These are phyloP conservation scores for Marasmarcha lunaedactyla DNA, from an alignment of 2,888 invertebrate species.

Conservation along the genomic window DNA sequence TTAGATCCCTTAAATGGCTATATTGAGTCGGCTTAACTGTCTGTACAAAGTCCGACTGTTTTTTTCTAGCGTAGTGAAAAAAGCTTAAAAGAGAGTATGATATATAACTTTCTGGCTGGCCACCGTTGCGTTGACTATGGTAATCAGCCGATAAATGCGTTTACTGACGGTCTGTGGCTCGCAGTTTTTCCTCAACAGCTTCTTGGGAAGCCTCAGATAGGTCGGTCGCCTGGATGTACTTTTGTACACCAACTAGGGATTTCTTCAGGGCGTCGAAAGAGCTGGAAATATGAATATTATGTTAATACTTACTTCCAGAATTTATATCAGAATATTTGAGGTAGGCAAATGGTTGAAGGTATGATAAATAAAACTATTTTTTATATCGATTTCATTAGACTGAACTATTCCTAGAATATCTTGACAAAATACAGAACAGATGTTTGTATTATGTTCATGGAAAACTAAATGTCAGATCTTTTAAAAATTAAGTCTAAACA, in stretches of 20 bases:
- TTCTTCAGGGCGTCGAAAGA: constrained; percentile 98
- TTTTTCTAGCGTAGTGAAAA: constrained; percentile 23
- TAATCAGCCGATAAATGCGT: constrained; percentile 10
- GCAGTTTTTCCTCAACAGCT: constrained; percentile 93
- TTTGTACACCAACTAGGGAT: constrained; percentile 95
- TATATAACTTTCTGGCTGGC: constrained; percentile 18
- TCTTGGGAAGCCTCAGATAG: constrained; percentile 93
- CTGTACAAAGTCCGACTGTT: constrained; percentile 25
- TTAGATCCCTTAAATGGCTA: constrained; percentile 44
- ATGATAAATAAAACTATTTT: too few species aligned
- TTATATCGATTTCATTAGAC: too few species aligned
- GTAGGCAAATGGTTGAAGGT: too few species aligned
- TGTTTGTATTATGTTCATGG: too few species aligned
- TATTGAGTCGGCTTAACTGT: constrained; percentile 17
- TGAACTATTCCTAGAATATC: too few species aligned
- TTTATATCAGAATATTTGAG: constrained; percentile 11
- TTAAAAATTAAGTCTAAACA: too few species aligned
- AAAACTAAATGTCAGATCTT: too few species aligned
- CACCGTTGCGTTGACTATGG: constrained; percentile 3
- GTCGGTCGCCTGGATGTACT: constrained; percentile 97
- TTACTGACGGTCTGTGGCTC: constrained; percentile 94
- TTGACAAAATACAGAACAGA: too few species aligned
- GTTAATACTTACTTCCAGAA: constrained; percentile 4
- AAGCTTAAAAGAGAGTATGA: constrained; percentile 30
- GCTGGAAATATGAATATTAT: constrained; percentile 59